Conservation (phyloP, 2,888 invertebrate genomes). For the Podabrus alpinus region DNA sequence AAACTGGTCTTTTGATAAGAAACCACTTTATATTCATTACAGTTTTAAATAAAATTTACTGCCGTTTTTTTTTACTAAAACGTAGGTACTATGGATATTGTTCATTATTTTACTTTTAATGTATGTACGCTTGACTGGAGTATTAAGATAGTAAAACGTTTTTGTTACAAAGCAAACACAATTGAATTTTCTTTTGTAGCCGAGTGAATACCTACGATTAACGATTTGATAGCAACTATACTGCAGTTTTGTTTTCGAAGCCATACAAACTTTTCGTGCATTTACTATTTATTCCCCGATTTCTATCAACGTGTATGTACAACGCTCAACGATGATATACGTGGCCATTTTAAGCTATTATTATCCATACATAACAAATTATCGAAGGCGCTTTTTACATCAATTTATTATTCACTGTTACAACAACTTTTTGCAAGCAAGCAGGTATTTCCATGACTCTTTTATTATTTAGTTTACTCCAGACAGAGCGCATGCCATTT, state of each 20-base stretch:
- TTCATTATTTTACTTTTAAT: neutral
- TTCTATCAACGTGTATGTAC: neutral
- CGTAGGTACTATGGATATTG: neutral
- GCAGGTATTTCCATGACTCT: too few relatives aligned
- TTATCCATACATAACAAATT: neutral
- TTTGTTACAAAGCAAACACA: neutral
- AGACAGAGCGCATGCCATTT: neutral
- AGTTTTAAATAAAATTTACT: conserved; percentile 20
- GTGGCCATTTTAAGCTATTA: neutral
- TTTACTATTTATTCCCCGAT: neutral
- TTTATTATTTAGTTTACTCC: neutral
- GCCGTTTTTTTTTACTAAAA: conserved; percentile 1
- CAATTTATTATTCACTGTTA: neutral
- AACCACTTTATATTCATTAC: conserved; percentile 23
- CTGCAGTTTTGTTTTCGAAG: neutral
- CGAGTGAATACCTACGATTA: neutral
- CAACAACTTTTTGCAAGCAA: neutral
- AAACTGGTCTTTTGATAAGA: conserved; percentile 26
- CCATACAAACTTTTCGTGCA: neutral
- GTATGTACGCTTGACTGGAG: neutral
- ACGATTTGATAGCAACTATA: neutral
- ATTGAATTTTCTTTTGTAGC: neutral
- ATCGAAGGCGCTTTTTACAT: neutral
- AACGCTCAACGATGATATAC: neutral
- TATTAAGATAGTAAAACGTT: neutral